Conservation (phyloP, 2,113 vertebrate genomes). For the Triplophysa rosa region DNA sequence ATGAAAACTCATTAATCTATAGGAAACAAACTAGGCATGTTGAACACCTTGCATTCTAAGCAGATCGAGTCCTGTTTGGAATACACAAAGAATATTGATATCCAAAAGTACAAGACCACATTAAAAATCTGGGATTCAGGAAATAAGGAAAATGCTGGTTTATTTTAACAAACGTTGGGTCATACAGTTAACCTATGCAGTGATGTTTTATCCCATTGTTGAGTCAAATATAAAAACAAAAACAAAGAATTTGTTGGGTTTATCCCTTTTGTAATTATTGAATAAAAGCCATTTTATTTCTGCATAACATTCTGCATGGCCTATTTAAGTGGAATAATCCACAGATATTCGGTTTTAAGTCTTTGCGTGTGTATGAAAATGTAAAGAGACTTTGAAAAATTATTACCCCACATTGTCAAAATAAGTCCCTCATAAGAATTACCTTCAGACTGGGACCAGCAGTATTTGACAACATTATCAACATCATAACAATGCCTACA, state of each 20-base stretch:
- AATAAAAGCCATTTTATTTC: neutral
- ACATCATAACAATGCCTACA: constrained; percentile 35
- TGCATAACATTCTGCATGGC: neutral
- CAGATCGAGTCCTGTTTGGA: neutral
- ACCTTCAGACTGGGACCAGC: neutral
- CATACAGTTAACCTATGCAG: too few species aligned
- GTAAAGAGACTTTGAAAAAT: constrained; percentile 22
- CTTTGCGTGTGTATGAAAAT: neutral
- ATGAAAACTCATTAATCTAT: constrained; percentile 27
- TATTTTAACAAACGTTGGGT: too few species aligned
- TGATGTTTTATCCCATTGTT: too few species aligned
- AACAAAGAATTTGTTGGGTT: too few species aligned
- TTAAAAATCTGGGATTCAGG: too few species aligned
- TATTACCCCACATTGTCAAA: constrained; percentile 30
- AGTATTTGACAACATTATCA: constrained; percentile 22
- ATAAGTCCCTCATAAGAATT: constrained; percentile 37
- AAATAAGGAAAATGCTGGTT: too few species aligned
- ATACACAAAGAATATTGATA: neutral
- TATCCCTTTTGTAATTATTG: too few species aligned
- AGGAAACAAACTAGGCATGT: constrained; percentile 9
- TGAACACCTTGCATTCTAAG: constrained; percentile 26
- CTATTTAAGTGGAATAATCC: neutral
- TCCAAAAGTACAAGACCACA: too few species aligned
- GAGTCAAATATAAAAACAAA: too few species aligned
- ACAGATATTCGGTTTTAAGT: neutral